Percentiles rank a stretch among this genome's conserved stretches.
These are phyloP conservation scores for Apogon talboti DNA, from an alignment of 2,797 vertebrate genomes.

Conservation along the genomic window DNA sequence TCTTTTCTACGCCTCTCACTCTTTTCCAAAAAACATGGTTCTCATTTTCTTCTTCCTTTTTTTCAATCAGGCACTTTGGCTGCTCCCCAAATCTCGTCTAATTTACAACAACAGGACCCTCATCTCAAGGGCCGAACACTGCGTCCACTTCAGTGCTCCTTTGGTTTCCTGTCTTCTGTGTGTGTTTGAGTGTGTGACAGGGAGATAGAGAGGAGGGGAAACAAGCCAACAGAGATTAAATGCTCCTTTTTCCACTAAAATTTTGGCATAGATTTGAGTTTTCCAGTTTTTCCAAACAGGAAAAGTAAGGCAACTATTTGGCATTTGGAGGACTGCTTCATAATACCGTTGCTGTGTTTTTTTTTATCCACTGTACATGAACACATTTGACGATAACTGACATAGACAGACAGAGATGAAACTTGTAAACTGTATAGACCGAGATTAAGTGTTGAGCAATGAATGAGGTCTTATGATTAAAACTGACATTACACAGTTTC, in stretches of 20 bases:
- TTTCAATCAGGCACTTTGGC: slow-evolving; percentile 51
- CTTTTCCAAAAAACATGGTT: slow-evolving; percentile 23
- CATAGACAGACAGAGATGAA: not conserved
- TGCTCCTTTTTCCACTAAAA: slow-evolving; percentile 20
- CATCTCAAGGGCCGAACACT: slow-evolving; percentile 57
- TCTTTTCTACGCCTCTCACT: not conserved
- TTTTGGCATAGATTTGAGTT: slow-evolving; percentile 27
- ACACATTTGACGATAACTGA: slow-evolving; percentile 8
- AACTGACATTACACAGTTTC: slow-evolving; percentile 3
- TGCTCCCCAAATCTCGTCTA: slow-evolving; percentile 57
- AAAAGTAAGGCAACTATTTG: slow-evolving; percentile 16
- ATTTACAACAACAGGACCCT: slow-evolving; percentile 68
- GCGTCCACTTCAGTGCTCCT: slow-evolving; percentile 62
- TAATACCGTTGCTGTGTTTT: slow-evolving; percentile 13
- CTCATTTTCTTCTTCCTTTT: slow-evolving; percentile 33
- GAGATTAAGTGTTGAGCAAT: not conserved
- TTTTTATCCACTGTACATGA: slow-evolving; percentile 11
- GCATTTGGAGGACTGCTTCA: slow-evolving; percentile 12
- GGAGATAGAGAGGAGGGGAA: slow-evolving; percentile 27
- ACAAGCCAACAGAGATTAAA: slow-evolving; percentile 44
- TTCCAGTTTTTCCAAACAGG: slow-evolving; percentile 26
- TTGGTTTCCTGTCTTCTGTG: slow-evolving; percentile 34
- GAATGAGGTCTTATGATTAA: not conserved
- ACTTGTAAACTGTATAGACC: slow-evolving; percentile 6
- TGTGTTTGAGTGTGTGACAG: slow-evolving; percentile 23